A percentile compares a stretch with the other conserved stretches of the same genome.
Evolutionary conservation across 92 coral and sea anemone genomes (phyloP).

Genomic region (Actinernus sp.): DNA sequence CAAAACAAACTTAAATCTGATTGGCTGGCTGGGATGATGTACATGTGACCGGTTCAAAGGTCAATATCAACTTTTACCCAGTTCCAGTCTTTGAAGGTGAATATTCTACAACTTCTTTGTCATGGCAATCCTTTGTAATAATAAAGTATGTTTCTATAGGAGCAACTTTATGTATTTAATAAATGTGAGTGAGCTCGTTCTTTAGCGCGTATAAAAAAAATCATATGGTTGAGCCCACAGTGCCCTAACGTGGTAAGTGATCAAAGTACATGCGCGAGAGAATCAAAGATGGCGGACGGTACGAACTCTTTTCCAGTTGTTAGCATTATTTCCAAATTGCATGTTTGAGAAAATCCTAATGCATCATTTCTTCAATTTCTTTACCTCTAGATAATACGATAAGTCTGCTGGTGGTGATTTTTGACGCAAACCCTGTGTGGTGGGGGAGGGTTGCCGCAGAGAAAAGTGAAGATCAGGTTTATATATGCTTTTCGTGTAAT

Average conservation of each 20-base stretch:
- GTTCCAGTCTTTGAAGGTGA: not conserved
- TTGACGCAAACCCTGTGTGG: slow-evolving; percentile 92
- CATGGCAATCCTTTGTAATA: not conserved
- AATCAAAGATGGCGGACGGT: slow-evolving; percentile 95
- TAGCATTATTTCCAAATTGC: not conserved
- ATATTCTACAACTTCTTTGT: not conserved
- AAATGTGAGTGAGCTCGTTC: too few species aligned
- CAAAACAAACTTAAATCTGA: not conserved
- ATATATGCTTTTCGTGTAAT: not conserved
- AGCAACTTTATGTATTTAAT: too few species aligned
- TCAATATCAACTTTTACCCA: slow-evolving; percentile 1
- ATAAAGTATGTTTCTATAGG: too few species aligned
- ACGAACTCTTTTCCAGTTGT: not conserved
- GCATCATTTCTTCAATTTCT: not conserved
- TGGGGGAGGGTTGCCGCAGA: slow-evolving; percentile 88
- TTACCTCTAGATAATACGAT: slow-evolving; percentile 62
- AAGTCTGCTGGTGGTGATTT: slow-evolving; percentile 79
- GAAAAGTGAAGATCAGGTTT: slow-evolving; percentile 38
- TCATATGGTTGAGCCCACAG: too few species aligned
- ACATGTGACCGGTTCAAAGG: slow-evolving; percentile 22
- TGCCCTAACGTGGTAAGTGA: too few species aligned
- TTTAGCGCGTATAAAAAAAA: too few species aligned
- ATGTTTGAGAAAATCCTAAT: not conserved
- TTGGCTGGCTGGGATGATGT: slow-evolving; percentile 9
- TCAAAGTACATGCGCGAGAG: slow-evolving; percentile 18